Conservation (phyloP, 2,113 vertebrate species). For the Opisthocomus hoazin region DNA sequence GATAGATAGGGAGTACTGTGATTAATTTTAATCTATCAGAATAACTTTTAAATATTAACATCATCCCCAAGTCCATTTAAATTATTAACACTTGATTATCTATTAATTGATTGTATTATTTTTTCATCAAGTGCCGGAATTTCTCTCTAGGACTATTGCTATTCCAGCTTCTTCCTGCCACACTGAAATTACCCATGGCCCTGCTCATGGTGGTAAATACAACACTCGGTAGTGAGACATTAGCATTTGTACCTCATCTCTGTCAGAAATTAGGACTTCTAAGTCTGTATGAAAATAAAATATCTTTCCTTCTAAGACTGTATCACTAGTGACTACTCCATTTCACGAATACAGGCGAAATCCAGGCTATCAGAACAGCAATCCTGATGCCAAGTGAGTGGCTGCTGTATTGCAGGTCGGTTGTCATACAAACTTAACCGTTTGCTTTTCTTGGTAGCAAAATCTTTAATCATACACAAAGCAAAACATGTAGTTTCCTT, state of each 20-base stretch:
- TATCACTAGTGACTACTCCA: not conserved
- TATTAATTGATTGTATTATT: conserved; percentile 37
- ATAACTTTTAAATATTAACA: conserved; percentile 24
- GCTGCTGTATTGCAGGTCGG: not conserved
- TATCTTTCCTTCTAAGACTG: not conserved
- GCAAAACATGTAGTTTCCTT: not conserved
- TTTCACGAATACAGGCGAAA: not conserved
- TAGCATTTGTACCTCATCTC: not conserved
- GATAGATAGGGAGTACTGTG: not conserved
- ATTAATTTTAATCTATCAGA: not conserved
- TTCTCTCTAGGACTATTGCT: not conserved
- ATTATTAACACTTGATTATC: conserved; percentile 37
- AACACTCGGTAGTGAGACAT: not conserved
- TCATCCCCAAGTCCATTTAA: not conserved
- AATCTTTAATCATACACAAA: not conserved
- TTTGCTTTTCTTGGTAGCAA: not conserved
- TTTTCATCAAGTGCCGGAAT: conserved; percentile 17
- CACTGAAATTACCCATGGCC: not conserved
- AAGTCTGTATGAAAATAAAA: not conserved
- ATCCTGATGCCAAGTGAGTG: not conserved
- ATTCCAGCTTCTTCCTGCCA: not conserved
- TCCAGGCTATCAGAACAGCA: not conserved
- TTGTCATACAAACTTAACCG: not conserved
- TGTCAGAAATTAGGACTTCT: not conserved
- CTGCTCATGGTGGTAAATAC: not conserved